Conservation (phyloP, 2,797 vertebrate species). For the Epinephelus awoara region DNA sequence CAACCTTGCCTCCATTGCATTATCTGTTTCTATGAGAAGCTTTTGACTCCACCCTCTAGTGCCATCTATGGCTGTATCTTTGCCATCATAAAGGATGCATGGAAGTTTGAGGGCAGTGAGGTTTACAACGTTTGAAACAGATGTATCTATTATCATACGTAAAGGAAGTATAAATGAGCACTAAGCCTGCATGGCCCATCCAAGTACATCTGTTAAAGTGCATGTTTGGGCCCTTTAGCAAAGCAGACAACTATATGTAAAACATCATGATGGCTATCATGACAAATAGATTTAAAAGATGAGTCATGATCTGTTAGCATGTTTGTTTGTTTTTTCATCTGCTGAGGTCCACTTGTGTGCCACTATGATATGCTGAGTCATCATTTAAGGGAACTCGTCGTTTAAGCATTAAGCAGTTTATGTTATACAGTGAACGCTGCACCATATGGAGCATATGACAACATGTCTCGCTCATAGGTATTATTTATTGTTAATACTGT, state of each 20-base stretch:
- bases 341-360: not conserved
- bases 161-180: too few relatives aligned
- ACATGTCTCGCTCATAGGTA: not conserved
- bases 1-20: too few relatives aligned
- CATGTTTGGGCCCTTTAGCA: not conserved
- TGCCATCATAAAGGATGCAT: too few relatives aligned
- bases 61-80: too few relatives aligned
- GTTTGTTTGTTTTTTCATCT: not conserved
- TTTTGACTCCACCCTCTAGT: too few relatives aligned
- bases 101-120: too few relatives aligned
- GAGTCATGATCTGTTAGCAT: not conserved
- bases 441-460: not conserved
- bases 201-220: not conserved
- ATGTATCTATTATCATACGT: too few relatives aligned
- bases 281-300: not conserved
- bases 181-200: not conserved
- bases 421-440: not conserved
- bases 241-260: not conserved
- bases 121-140: too few relatives aligned
- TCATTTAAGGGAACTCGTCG: too few relatives aligned
- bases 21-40: too few relatives aligned
- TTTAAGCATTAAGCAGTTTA: too few relatives aligned
- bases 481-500: constrained; percentile 31
- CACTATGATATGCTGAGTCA: constrained; percentile 3
- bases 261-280: not conserved